Base-by-base conservation (phyloP, 2,113 vertebrate species). In the Anser brachyrhynchus region DNA sequence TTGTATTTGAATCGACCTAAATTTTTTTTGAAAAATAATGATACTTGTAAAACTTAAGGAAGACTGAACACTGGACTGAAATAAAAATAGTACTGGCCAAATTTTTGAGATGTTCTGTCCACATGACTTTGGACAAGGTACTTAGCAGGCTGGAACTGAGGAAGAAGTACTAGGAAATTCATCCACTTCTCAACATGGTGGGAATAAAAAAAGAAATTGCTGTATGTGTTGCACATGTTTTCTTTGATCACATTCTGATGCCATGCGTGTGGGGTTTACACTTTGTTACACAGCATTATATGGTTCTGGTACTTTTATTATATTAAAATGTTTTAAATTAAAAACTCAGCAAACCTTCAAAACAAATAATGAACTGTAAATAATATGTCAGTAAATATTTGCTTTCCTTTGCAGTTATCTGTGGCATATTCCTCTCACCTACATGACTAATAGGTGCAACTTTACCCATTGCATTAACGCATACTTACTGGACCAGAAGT, bases 361-460 rank as follows among this genome's bases (percentile, higher is more conserved):
- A 55, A 49, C 41, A 79, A n/a, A 22, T 35, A 79, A 11, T 55
- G 22, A 80, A 7, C 25, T 8, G 8, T 80, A 5, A 80, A 18
- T 46, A 52, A 15, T 46, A 46, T 39, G 7, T 81, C 41, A 93
- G 26, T 88, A 80, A 94, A 80, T 6, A 8, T 78, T 49, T 96
- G 20, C 88, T 97, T 93, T 93, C 35, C 75, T 92, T 97, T 95
- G 51, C 95, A 98, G 98, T 70, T 98, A 97, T 86, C 87, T 99
- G 80, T 99, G 99, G 99, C 97, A 99, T 92, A 98, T 99, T 95
- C 99, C 99, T 73, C 98, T 99, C 79, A 98, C 98, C 5, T 99
- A 98, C 21, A 95, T 98, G 37, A 99, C 98, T 49, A 98, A 98
- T 95, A 98, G 84, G 93, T 99, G 98, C 95, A 98, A 97, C 89